Evolutionary conservation across 2,113 vertebrate species (phyloP), one percentile per base, ranked within the genome.

Genomic region (Natator depressus): DNA sequence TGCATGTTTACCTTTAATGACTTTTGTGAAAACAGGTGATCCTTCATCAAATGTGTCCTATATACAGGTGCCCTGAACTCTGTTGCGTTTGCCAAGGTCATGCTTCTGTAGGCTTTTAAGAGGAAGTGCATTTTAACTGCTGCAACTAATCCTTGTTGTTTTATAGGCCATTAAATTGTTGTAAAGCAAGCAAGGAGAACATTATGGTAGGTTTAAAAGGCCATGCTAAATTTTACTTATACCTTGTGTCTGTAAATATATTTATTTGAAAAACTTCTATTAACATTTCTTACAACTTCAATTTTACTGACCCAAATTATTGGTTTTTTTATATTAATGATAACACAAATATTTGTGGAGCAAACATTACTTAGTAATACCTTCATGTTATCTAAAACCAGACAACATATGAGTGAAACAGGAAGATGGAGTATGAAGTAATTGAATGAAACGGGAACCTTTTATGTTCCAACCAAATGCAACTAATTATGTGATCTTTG

Each of bases 401-500:
- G 85, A 81, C 25, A 0, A 1, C 5, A 0, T 91, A 76, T 85
- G 47, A 91, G 3, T 57, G 47, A 85, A 96, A 95, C 25, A 85
- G 80, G 80, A 96, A 94, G 62, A 92, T 96, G 93, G 80, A 91
- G 29, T 55, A n/a, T 19, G 49, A 49, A 47, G 12, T 54, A 80
- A 69, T n/a, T 57, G 69, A 97, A 94, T 53, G 85, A 87, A 76
- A 51, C 4, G 55, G 85, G 29, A 88, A 91, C 91, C 89, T 13
- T 96, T 96, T 96, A 51, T 80, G 93, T 80, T 79, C 72, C 90
- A 81, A 22, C 81, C 90, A 93, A 84, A 89, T 20, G 75, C 80
- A 92, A 55, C 55, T 96, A 49, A 95, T 95, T 55, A 51, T 79
- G 55, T 94, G 69, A 89, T 83, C 78, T 96, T 95, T 96, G 80